These are phyloP conservation scores for Paragorgia papillata DNA, from an alignment of 92 coral and sea anemone genomes.

Conservation along the genomic window DNA sequence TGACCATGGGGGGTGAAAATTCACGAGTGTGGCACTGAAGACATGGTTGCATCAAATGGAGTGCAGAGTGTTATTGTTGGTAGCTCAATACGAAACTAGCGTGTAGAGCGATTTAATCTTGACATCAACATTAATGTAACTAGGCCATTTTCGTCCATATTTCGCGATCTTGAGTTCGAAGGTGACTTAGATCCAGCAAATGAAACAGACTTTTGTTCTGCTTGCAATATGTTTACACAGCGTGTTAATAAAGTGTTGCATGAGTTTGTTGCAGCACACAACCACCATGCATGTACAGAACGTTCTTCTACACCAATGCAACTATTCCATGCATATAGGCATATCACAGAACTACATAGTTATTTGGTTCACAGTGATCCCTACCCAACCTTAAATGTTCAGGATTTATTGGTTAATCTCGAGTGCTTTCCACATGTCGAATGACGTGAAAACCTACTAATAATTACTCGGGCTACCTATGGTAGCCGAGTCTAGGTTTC, in stretches of 20 bases:
- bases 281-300: conserved; percentile 52
- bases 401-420: conserved; percentile 30
- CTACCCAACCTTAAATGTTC: conserved; percentile 44
- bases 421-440: conserved; percentile 46
- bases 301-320: conserved; percentile 54
- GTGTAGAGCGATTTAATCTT: conserved; percentile 49
- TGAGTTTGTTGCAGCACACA: conserved; percentile 48
- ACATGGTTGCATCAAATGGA: conserved; percentile 50
- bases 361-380: conserved; percentile 42
- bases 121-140: too few species aligned
- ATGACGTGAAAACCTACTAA: conserved; percentile 12
- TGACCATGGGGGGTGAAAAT: conserved; percentile 57
- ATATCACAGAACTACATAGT: conserved; percentile 49
- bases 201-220: conserved; percentile 52
- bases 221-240: conserved; percentile 46
- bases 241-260: conserved; percentile 54
- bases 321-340: conserved; percentile 52
- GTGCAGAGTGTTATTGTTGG: conserved; percentile 52
- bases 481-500: too few species aligned
- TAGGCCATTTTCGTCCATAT: conserved; percentile 49
- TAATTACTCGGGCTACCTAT: too few species aligned
- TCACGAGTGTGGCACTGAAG: conserved; percentile 43
- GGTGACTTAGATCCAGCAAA: conserved; percentile 45
- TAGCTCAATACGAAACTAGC: conserved; percentile 50
- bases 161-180: conserved; percentile 51